Percentiles rank a stretch among this genome's conserved stretches.
Evolutionary conservation across 1,140 invertebrate genomes (phyloP).

Genomic region (Cherax quadricarinatus): DNA sequence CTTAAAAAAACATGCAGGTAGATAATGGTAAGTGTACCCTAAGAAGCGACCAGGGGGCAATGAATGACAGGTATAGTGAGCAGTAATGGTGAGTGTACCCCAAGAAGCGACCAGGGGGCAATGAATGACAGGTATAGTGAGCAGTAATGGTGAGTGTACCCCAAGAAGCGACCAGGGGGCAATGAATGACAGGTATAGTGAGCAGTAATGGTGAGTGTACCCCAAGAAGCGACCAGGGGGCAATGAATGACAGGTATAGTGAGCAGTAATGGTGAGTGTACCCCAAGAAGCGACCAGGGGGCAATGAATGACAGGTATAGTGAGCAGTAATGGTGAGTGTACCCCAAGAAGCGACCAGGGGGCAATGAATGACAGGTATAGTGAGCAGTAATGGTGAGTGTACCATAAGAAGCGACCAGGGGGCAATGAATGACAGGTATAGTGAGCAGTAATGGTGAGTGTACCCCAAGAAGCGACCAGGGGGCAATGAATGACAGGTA

Average conservation of each 20-base stretch:
- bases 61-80: background rate
- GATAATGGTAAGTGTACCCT: too few relatives aligned
- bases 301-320: background rate
- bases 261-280: background rate
- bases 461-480: too few relatives aligned
- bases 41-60: too few relatives aligned
- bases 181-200: background rate
- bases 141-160: background rate
- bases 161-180: too few relatives aligned
- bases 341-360: too few relatives aligned
- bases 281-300: background rate
- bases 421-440: background rate
- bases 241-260: constrained; percentile 9
- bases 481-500: background rate
- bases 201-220: background rate
- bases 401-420: too few relatives aligned
- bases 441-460: background rate
- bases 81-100: too few relatives aligned
- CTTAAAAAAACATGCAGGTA: too few relatives aligned
- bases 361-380: background rate
- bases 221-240: background rate
- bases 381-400: too few relatives aligned
- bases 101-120: too few relatives aligned
- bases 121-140: background rate
- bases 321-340: too few relatives aligned